Percentiles rank a stretch among this genome's conserved stretches.
phyloP scores from a whole-genome alignment of 2,888 invertebrate species.

The Drosophila setosimentum region DNA sequence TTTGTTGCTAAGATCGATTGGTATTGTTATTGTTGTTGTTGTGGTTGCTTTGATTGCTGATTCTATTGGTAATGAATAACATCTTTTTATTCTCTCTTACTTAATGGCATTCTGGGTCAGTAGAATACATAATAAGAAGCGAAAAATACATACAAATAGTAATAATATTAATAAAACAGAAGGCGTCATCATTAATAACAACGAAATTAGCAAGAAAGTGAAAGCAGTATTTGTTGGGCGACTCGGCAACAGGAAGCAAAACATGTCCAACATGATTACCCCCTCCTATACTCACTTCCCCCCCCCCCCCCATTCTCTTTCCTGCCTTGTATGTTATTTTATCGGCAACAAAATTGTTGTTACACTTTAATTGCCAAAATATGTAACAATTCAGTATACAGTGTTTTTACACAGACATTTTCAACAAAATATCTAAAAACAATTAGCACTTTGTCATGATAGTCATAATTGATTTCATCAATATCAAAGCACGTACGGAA shows the following conservation, averaged over 20 bases:
- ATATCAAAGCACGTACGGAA: neutral
- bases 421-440: no score
- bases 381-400: neutral
- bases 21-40: slow-evolving; percentile 1
- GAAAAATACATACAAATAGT: neutral
- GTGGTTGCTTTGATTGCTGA: slow-evolving; percentile 15
- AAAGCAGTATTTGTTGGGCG: slow-evolving; percentile 28
- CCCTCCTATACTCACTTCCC: no score
- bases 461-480: neutral
- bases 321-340: neutral
- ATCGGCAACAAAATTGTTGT: slow-evolving; percentile 8
- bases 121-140: slow-evolving; percentile 52
- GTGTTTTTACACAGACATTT: neutral
- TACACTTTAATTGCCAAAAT: neutral
- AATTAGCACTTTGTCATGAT: neutral
- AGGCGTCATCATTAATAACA: neutral
- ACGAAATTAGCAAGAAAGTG: slow-evolving; percentile 29
- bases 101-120: slow-evolving; percentile 67
- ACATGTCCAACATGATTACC: neutral
- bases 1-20: slow-evolving; percentile 16
- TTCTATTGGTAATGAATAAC: slow-evolving; percentile 12
- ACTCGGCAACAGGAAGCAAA: neutral
- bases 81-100: slow-evolving; percentile 33
- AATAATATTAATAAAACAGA: neutral
- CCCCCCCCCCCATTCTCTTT: no score